Evolutionary conservation across 30 jellyfish, hydroid and myxozoan genomes (phyloP).

Genomic region (Cassiopea andromeda): DNA sequence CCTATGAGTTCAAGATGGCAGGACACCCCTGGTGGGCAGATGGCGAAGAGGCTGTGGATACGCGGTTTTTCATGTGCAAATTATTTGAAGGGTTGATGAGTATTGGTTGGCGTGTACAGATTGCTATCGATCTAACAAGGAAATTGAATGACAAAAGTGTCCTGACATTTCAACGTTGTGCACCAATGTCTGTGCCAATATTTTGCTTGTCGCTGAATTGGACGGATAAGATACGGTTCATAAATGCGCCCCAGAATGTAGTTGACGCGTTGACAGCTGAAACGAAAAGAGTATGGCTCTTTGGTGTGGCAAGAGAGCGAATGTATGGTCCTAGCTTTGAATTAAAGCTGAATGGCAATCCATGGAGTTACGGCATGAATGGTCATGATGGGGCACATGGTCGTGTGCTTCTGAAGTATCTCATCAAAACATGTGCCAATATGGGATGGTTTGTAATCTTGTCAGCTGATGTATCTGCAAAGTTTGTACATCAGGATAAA

Average conservation of each 20-base stretch:
- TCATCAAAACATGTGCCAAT: conserved; percentile 41
- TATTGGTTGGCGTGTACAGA: conserved; percentile 71
- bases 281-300: conserved; percentile 62
- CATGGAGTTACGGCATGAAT: conserved; percentile 70
- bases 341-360: conserved; percentile 72
- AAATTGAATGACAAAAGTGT: conserved; percentile 77
- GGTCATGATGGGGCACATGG: conserved; percentile 85
- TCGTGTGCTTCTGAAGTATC: conserved; percentile 60
- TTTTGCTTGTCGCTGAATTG: conserved; percentile 69
- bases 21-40: conserved; percentile 95
- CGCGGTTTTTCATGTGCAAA: conserved; percentile 65
- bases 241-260: conserved; percentile 76
- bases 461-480: conserved; percentile 89
- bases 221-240: conserved; percentile 76
- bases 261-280: conserved; percentile 50
- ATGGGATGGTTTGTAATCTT: conserved; percentile 80
- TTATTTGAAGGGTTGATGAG: conserved; percentile 60
- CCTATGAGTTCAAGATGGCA: conserved; percentile 77
- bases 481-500: conserved; percentile 75
- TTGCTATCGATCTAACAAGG: conserved; percentile 74
- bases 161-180: conserved; percentile 62
- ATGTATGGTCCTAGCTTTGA: conserved; percentile 49
- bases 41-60: conserved; percentile 69
- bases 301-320: conserved; percentile 67
- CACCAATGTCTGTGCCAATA: conserved; percentile 58